A percentile compares a stretch with the other conserved stretches of the same genome.
Conservation (phyloP, 2,888 invertebrate species). For the Corythucha ciliata region DNA sequence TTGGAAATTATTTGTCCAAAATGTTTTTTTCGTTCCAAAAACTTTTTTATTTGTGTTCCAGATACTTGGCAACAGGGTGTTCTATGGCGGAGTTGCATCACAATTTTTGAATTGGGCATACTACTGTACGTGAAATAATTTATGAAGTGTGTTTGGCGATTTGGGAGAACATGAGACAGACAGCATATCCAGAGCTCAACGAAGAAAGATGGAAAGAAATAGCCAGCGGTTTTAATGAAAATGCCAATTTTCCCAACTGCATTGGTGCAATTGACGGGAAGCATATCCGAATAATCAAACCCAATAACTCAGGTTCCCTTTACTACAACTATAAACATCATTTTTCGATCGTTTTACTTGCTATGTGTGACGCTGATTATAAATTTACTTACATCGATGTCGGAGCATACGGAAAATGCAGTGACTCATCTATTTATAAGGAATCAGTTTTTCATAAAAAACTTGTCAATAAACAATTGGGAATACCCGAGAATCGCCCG, state of each 20-base stretch:
- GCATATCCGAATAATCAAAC: neutral
- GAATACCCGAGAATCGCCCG: conserved; percentile 33
- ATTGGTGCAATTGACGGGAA: conserved; percentile 6
- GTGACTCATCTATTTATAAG: neutral
- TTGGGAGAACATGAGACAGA: conserved; percentile 31
- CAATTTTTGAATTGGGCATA: conserved; percentile 36
- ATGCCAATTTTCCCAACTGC: conserved; percentile 14
- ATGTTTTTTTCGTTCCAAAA: no score
- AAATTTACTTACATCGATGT: neutral
- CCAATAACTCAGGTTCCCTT: neutral
- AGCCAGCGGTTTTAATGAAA: conserved; percentile 27
- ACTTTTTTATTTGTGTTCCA: no score
- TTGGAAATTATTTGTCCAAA: no score
- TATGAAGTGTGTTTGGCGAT: conserved; percentile 36
- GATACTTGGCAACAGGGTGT: conserved; percentile 35
- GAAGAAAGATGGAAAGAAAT: conserved; percentile 22
- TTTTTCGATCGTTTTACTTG: conserved; percentile 8
- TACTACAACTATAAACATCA: conserved; percentile 8
- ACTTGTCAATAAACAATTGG: conserved; percentile 24
- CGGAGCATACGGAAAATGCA: neutral
- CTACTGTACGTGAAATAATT: conserved; percentile 37
- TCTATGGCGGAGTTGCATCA: conserved; percentile 37
- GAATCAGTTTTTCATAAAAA: neutral
- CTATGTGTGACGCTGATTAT: conserved; percentile 3
- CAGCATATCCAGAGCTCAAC: no score